Evolutionary conservation across 1,140 invertebrate genomes (phyloP).

Genomic region (Heliothis virescens): DNA sequence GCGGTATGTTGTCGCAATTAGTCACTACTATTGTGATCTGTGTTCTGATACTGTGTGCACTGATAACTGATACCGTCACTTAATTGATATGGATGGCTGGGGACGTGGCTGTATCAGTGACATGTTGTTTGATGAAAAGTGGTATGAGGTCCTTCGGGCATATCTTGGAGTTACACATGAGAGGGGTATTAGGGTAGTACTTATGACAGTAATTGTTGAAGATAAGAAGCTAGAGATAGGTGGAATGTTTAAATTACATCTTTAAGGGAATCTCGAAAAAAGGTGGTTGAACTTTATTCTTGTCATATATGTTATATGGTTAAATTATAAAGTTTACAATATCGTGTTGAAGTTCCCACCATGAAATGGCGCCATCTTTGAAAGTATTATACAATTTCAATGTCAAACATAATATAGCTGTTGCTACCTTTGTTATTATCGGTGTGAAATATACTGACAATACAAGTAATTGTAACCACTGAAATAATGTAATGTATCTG

Average conservation of each 20-base stretch:
- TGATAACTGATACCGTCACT: background rate
- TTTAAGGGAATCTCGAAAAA: too few relatives aligned
- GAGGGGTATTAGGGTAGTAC: too few relatives aligned
- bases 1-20: constrained; percentile 31
- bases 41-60: background rate
- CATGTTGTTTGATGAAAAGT: too few relatives aligned
- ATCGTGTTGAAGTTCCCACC: too few relatives aligned
- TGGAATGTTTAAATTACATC: too few relatives aligned
- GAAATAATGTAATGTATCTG: background rate
- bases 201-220: too few relatives aligned
- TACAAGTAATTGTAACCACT: background rate
- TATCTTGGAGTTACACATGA: too few relatives aligned
- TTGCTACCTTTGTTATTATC: background rate
- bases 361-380: background rate
- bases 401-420: background rate
- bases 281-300: too few relatives aligned
- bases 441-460: constrained; percentile 13
- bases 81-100: background rate
- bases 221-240: too few relatives aligned
- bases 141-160: background rate
- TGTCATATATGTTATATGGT: too few relatives aligned
- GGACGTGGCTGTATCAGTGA: too few relatives aligned
- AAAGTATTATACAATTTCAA: background rate
- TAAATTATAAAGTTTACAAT: too few relatives aligned
- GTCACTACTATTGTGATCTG: constrained; percentile 20